Evolutionary conservation across 1,140 invertebrate genomes (phyloP), one percentile per base, ranked within the genome.

Genomic region (Hermetia illucens): DNA sequence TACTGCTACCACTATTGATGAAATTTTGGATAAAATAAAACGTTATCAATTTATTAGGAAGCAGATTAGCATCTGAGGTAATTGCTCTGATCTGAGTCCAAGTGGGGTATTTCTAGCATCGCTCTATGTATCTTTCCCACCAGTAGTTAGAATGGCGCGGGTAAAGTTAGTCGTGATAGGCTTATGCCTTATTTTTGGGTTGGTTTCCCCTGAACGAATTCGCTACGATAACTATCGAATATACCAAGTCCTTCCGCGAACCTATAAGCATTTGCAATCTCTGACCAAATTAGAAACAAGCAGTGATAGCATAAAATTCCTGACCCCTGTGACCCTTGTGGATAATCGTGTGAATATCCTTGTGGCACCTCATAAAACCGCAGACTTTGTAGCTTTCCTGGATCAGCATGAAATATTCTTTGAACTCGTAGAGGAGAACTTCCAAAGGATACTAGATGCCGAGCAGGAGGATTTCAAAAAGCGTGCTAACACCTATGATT

Each of bases 181-280:
- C 30, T 21, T 42, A 4, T n/a, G n/a, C n/a, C 8, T 38, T 29
- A 12, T 17, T 2, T 39, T 44, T 36, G 34, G 51, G 27, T 50
- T 6, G 5, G 4, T 21, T 34, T 19, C 4, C 13, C 12, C 10
- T 5, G 37, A 38, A 20, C 31, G 33, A 36, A 46, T 40, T 2
- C 46, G 35, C 1, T 66, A 46, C 29, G 44, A 61, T 15, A 52
- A 62, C 21, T 63, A 61, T 41, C 53, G 59, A 35, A 62, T 66
- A 1, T 64, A 54, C 24, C 38, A 58, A 31, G 41, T 66, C 1
- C 35, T 37, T 2, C 59, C 61, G 4, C 39, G 20, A 3, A 50
- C 44, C 1, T 12, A 41, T 0, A 25, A 50, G 5, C 55, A 64
- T n/a, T 3, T 64, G 1, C 30, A 52, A 53, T 63, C 12, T 34